Evolutionary conservation across 1,140 invertebrate species (phyloP), one percentile per base, ranked within the genome.

Genomic region (Phortica variegata): DNA sequence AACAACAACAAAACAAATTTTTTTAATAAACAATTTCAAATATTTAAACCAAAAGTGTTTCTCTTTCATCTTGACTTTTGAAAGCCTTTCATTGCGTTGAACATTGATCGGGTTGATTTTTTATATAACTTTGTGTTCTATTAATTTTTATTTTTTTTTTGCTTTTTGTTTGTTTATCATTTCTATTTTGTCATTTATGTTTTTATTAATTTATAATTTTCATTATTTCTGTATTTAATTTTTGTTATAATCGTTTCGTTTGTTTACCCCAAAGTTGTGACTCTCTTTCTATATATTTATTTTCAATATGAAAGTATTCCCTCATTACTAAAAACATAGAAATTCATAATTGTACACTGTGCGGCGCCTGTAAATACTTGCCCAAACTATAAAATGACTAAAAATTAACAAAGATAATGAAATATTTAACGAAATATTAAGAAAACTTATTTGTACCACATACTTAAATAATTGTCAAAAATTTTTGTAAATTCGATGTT

Each of bases 331-430:
- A 48, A 42, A 60, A 52, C 54, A 66, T 63, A 55, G 60, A 57
- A 61, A 59, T 53, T 69, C 59, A 60, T 52, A 55, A 55, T 44
- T 55, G 58, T 72, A 65, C 68, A 72, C 61, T 68, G 68, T 72
- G 68, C 56, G 61, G 65, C 72, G 68, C 63, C 68, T 72, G 68
- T 72, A 72, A 52, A 72, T 72, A 72, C 50, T 58, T 70, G 65
- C 65, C 65, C 51, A 51, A 58, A 61, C 41, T 53, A 37, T 51
- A 59, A 49, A 50, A 41, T 49, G 54, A 42, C 65, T 47, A 37
- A 43, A 26, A 36, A 12, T 34, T 34, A 51, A 52, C 37, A 53
- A 46, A 41, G 44, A 37, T 63, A 72, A 69, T 65, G 68, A 72
- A 68, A 72, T 70, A 70, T 70, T 70, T 70, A 70, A 70, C 65